These are phyloP conservation scores for Aegotheles bennettii DNA, from an alignment of 2,113 vertebrate genomes.

Conservation along the genomic window DNA sequence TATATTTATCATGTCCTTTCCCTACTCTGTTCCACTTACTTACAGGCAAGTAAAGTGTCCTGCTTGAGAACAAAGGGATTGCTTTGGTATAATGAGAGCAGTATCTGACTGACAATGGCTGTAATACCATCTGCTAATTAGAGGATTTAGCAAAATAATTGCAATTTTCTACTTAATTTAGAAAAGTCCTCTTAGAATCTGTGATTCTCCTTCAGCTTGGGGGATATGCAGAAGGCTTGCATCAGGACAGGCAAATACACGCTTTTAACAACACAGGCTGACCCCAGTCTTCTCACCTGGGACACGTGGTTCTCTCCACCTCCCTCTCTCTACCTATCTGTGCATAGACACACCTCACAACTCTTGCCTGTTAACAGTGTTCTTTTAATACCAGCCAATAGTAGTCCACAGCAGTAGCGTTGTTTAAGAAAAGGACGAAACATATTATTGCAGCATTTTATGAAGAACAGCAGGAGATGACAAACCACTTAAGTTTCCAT, in stretches of 20 bases:
- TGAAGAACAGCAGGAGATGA: conserved; percentile 22
- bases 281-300: neutral
- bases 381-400: neutral
- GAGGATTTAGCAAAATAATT: conserved; percentile 5
- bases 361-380: neutral
- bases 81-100: neutral
- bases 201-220: neutral
- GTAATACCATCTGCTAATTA: conserved; percentile 13
- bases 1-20: neutral
- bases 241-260: neutral
- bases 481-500: neutral
- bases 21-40: neutral
- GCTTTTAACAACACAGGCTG: neutral
- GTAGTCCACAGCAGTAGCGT: neutral
- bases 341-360: neutral
- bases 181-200: neutral
- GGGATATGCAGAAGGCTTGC: neutral
- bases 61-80: neutral
- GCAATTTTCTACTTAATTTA: conserved; percentile 11
- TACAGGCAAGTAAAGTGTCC: neutral
- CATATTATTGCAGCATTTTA: conserved; percentile 1
- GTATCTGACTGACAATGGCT: neutral
- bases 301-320: neutral
- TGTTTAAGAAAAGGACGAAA: conserved; percentile 2
- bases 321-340: neutral